phyloP scores from a whole-genome alignment of 2,113 vertebrate genomes.

The Scatophagus argus region DNA sequence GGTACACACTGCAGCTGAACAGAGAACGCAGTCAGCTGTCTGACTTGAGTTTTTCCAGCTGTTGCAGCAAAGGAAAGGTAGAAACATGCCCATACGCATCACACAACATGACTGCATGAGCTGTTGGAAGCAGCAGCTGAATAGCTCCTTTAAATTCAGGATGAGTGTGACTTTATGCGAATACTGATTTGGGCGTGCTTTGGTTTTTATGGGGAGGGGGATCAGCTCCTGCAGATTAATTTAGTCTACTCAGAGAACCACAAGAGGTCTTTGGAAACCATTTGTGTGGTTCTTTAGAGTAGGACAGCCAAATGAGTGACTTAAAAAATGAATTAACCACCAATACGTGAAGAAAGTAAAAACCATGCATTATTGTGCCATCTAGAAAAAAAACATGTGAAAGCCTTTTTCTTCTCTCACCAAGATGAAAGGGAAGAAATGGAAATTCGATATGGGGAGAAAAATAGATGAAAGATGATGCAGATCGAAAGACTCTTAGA shows the following conservation, averaged over 20 bases:
- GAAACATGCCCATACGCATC: slow-evolving; percentile 42
- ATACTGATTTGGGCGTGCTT: slow-evolving; percentile 36
- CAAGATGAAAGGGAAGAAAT: slow-evolving; percentile 10
- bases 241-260: not conserved
- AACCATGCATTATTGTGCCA: not conserved
- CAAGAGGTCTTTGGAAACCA: not conserved
- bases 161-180: slow-evolving; percentile 41
- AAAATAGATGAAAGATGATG: not conserved
- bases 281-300: not conserved
- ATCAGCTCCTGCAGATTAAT: not conserved
- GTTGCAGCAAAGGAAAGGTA: slow-evolving; percentile 11
- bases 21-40: slow-evolving; percentile 47
- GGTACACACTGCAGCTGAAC: slow-evolving; percentile 11
- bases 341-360: not conserved
- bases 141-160: slow-evolving; percentile 38
- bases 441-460: not conserved
- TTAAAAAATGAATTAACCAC: not conserved
- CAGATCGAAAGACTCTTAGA: not conserved
- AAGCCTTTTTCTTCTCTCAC: not conserved
- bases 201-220: not conserved
- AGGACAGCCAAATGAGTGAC: not conserved
- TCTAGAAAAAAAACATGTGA: not conserved
- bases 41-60: slow-evolving; percentile 45
- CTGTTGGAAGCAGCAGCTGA: slow-evolving; percentile 30
- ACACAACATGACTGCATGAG: slow-evolving; percentile 9